Conservation (phyloP, 2,888 invertebrate genomes). For the Disparrhopalites patrizii region DNA sequence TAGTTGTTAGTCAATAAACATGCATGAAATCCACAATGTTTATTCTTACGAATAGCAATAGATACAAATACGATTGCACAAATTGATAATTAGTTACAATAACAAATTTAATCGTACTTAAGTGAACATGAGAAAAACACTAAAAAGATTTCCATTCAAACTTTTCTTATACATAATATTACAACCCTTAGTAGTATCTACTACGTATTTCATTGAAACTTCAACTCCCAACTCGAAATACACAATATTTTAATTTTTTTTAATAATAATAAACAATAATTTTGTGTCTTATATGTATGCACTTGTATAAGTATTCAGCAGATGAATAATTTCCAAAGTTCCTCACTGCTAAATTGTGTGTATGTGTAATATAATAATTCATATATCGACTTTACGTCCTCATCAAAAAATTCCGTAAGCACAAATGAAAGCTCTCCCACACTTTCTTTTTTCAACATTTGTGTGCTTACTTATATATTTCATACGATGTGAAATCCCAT, state of each 20-base stretch:
- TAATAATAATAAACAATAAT: constrained; percentile 8
- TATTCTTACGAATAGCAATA: background rate
- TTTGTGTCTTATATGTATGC: background rate
- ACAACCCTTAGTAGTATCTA: background rate
- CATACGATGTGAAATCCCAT: no score
- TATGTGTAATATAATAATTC: no score
- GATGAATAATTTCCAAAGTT: background rate
- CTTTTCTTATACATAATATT: background rate
- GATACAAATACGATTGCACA: constrained; percentile 20
- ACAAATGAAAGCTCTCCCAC: no score
- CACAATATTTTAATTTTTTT: background rate
- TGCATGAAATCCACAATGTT: background rate
- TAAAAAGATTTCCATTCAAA: constrained; percentile 7
- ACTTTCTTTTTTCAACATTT: no score
- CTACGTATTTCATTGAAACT: background rate
- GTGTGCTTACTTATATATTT: no score
- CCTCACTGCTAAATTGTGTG: background rate
- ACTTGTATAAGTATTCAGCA: background rate
- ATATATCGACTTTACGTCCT: background rate
- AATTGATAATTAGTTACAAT: background rate
- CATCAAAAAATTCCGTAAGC: background rate
- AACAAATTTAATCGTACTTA: constrained; percentile 6
- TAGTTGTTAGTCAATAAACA: no score
- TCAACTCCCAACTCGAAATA: background rate
- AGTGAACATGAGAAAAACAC: constrained; percentile 10